phyloP scores from a whole-genome alignment of 2,888 invertebrate species.

The Dryobota labecula region DNA sequence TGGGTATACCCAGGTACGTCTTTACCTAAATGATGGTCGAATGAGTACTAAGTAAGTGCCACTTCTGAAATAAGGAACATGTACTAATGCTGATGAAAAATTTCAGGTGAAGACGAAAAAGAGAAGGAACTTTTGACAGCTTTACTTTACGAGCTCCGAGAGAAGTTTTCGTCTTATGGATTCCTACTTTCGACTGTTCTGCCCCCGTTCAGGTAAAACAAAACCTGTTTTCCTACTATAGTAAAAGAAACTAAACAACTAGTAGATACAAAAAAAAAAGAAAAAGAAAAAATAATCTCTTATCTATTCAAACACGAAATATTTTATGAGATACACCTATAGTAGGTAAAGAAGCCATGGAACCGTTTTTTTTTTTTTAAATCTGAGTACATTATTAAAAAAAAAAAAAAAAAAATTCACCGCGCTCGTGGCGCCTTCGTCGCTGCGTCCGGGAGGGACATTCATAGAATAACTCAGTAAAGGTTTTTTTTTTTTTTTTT shows the following conservation, averaged over 20 bases:
- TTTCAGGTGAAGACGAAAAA: constrained; percentile 85
- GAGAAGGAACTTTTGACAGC: constrained; percentile 90
- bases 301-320: too few relatives aligned
- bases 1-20: constrained; percentile 93
- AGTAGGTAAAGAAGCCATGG: too few relatives aligned
- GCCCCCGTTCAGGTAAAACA: constrained; percentile 89
- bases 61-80: not conserved
- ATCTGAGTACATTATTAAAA: too few relatives aligned
- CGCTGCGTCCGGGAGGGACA: too few relatives aligned
- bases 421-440: too few relatives aligned
- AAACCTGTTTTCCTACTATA: not conserved
- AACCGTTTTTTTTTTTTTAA: too few relatives aligned
- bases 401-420: too few relatives aligned
- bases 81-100: not conserved
- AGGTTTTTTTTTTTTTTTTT: too few relatives aligned
- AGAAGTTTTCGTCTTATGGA: constrained; percentile 90
- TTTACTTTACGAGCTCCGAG: constrained; percentile 91
- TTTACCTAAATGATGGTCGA: not conserved
- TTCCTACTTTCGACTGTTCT: constrained; percentile 91
- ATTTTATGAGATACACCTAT: too few relatives aligned
- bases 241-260: not conserved
- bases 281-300: not conserved
- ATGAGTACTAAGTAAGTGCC: not conserved
- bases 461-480: too few relatives aligned
- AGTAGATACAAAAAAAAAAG: not conserved